Conservation (phyloP, 2,888 invertebrate genomes). For the Pachliopta kotzebuea region DNA sequence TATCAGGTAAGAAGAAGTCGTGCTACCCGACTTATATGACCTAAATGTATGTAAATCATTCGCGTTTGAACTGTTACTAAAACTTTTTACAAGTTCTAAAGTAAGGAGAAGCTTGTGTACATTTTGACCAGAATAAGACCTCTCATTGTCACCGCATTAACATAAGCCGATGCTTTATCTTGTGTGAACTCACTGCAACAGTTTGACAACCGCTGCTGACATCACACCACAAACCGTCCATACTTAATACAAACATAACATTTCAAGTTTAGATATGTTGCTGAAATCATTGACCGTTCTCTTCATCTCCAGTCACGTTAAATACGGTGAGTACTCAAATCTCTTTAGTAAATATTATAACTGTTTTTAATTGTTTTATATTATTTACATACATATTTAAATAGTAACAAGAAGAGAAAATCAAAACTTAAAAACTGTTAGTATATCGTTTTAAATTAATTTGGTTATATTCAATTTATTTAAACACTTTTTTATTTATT, state of each 20-base stretch:
- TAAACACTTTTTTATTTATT: too few relatives aligned
- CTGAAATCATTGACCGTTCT: slow-evolving; percentile 2
- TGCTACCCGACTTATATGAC: too few relatives aligned
- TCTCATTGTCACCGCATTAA: slow-evolving; percentile 24
- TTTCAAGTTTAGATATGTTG: slow-evolving; percentile 12
- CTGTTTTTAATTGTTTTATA: not conserved
- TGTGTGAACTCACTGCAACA: slow-evolving; percentile 16
- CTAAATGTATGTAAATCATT: too few relatives aligned
- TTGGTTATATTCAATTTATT: too few relatives aligned
- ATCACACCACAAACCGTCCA: slow-evolving; percentile 3
- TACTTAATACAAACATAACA: not conserved
- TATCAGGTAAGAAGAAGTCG: too few relatives aligned
- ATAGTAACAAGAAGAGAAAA: too few relatives aligned
- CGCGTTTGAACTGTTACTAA: too few relatives aligned
- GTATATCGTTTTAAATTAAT: too few relatives aligned
- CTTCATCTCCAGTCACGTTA: slow-evolving; percentile 4
- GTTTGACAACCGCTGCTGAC: slow-evolving; percentile 23
- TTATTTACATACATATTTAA: too few relatives aligned
- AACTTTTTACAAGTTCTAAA: too few relatives aligned
- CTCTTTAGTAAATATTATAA: not conserved
- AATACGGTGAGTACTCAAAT: slow-evolving; percentile 19
- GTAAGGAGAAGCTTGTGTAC: too few relatives aligned
- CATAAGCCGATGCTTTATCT: slow-evolving; percentile 24
- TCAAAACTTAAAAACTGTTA: too few relatives aligned
- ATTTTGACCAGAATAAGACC: slow-evolving; percentile 12